A percentile compares a stretch with the other conserved stretches of the same genome.
These are phyloP conservation scores for Macrobrachium nipponense DNA, from an alignment of 1,140 invertebrate genomes.

Conservation along the genomic window DNA sequence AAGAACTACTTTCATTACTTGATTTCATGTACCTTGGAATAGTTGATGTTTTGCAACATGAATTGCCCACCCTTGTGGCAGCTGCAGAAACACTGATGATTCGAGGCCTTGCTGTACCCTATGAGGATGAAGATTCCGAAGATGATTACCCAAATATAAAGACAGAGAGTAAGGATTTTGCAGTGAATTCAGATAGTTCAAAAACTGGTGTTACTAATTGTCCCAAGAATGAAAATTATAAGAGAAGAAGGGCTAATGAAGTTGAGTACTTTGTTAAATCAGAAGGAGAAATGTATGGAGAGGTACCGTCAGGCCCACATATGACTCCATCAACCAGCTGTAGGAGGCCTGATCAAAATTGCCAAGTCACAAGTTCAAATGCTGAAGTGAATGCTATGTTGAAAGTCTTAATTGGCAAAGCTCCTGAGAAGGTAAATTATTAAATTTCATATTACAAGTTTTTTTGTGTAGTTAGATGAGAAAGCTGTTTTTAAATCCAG, in stretches of 20 bases:
- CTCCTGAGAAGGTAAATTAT: slow-evolving; percentile 33
- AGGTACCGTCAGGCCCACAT: background rate
- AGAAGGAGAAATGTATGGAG: background rate
- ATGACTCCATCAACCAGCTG: slow-evolving; percentile 2
- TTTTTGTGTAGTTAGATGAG: background rate
- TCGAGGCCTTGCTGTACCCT: slow-evolving; percentile 51
- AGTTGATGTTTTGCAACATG: slow-evolving; percentile 39
- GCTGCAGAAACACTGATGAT: slow-evolving; percentile 48
- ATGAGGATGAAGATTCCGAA: slow-evolving; percentile 41
- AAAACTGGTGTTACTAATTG: too few relatives aligned
- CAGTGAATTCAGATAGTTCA: background rate
- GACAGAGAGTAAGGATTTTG: slow-evolving; percentile 13
- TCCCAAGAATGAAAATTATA: too few relatives aligned
- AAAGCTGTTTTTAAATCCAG: too few relatives aligned
- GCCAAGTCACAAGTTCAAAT: slow-evolving; percentile 25
- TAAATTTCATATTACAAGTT: background rate
- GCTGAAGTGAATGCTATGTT: slow-evolving; percentile 41
- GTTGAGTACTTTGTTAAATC: too few relatives aligned
- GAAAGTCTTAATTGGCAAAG: slow-evolving; percentile 48
- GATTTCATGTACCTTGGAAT: slow-evolving; percentile 54
- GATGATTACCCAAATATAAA: background rate
- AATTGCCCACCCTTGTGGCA: slow-evolving; percentile 33
- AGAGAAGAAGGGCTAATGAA: too few relatives aligned
- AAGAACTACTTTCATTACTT: slow-evolving; percentile 41
- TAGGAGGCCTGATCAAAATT: background rate